Base-by-base conservation (phyloP, 2,797 vertebrate genomes). In the Selene dorsalis region DNA sequence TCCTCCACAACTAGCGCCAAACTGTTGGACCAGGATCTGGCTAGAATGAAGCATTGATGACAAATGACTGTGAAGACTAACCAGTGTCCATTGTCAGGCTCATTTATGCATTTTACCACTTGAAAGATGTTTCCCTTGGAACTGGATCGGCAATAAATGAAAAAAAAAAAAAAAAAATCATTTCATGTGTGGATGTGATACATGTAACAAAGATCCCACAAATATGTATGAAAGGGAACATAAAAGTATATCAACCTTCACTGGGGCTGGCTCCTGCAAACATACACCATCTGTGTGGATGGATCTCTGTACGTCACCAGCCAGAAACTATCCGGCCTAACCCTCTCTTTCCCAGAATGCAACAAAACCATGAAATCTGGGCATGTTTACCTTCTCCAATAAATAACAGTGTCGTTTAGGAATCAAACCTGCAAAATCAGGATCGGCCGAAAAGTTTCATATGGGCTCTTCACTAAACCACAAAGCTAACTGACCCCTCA, bases 211-310 rank as follows among this genome's bases (percentile, higher is more conserved):
- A 73, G 60, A 69, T 61, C 8, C 43, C 4, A 17, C 48, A 59
- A 68, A 73, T 73, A 75, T 58, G 69, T 79, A 84, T 77, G 77
- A 84, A 73, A 86, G 80, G 81, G 80, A 76, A 77, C 79, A 84
- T 79, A 45, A 82, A 87, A 84, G 65, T 62, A 38, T 62, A 77
- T 73, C 79, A 72, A 71, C 75, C 78, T 58, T 83, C 65, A 53
- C 39, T 57, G 73, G 38, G 70, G 48, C 63, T 76, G 83, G 77
- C 83, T 71, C 70, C 60, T 60, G 70, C 66, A 71, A 75, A 75
- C 35, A 70, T 53, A 57, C 66, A 71, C 80, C 81, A 84, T 80
- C 79, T 84, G 82, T 64, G 61, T 55, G 45, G 38, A 75, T 75
- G 63, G 48, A 78, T 82, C 71, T 57, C 76, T 62, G 57, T 39